phyloP scores from a whole-genome alignment of 2,113 vertebrate species.

The Syrrhaptes paradoxus region DNA sequence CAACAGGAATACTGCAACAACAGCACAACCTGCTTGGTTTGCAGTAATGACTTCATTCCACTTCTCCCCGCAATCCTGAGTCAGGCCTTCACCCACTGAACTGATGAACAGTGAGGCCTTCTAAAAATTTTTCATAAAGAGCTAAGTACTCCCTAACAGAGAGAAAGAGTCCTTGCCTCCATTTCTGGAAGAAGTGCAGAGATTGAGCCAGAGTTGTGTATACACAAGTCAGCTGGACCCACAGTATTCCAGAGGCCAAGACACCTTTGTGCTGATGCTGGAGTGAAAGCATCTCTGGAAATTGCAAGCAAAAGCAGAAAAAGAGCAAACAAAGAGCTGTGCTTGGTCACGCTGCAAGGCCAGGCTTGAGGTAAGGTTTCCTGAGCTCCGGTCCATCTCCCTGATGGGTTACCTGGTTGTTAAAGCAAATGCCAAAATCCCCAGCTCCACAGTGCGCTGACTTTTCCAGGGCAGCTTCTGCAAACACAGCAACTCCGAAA shows the following conservation, averaged over 20 bases:
- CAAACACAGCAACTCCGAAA: constrained; percentile 5
- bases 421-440: not conserved
- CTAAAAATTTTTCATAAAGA: not conserved
- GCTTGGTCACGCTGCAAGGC: accelerated
- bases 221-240: not conserved
- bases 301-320: not conserved
- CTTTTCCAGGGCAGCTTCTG: not conserved
- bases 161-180: not conserved
- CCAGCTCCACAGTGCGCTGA: not conserved
- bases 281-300: not conserved
- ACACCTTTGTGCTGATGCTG: not conserved
- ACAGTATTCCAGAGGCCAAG: not conserved
- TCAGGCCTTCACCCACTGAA: not conserved
- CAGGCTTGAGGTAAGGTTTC: not conserved
- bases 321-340: not conserved
- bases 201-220: not conserved
- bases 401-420: not conserved
- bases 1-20: not conserved
- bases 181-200: not conserved
- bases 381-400: not conserved
- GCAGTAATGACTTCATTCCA: not conserved
- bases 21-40: not conserved
- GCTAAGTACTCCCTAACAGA: not conserved
- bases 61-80: not conserved
- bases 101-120: not conserved